phyloP scores from a whole-genome alignment of 1,140 invertebrate genomes.

The Protaetia brevitarsis region DNA sequence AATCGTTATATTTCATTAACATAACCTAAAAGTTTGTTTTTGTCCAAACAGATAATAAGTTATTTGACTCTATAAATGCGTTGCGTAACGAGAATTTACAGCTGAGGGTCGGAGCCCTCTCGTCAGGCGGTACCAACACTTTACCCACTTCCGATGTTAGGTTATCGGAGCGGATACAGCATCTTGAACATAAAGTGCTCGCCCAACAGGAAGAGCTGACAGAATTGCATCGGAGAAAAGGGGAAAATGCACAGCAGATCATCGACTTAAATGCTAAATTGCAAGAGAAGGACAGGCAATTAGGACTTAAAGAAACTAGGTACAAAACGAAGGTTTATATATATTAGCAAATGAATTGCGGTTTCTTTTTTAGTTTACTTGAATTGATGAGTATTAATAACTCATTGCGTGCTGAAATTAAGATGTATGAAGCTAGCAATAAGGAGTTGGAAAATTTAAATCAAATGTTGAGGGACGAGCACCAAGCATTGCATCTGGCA shows the following conservation, averaged over 20 bases:
- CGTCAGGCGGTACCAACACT: constrained; percentile 27
- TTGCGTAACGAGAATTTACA: constrained; percentile 80
- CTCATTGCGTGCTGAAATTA: constrained; percentile 65
- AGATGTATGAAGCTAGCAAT: constrained; percentile 60
- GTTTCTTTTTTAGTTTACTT: constrained; percentile 61
- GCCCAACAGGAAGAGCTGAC: constrained; percentile 89
- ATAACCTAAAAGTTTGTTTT: constrained; percentile 30
- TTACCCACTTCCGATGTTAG: constrained; percentile 40
- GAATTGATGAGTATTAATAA: constrained; percentile 66
- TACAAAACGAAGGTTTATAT: constrained; percentile 46
- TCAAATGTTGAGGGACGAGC: constrained; percentile 89
- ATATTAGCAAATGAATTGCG: constrained; percentile 3
- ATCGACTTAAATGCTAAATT: constrained; percentile 84
- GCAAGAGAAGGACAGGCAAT: constrained; percentile 79
- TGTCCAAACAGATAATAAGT: constrained; percentile 72
- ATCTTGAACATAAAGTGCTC: constrained; percentile 81
- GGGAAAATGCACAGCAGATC: constrained; percentile 91
- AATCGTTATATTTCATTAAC: neutral
- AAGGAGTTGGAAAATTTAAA: constrained; percentile 77
- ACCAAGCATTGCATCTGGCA: constrained; percentile 88
- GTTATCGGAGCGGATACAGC: constrained; percentile 55
- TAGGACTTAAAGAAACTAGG: constrained; percentile 71
- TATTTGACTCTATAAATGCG: constrained; percentile 78
- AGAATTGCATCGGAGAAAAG: constrained; percentile 80
- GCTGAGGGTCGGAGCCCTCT: constrained; percentile 45